Conservation (phyloP, 2,113 vertebrate species). For the Elephas maximus region DNA sequence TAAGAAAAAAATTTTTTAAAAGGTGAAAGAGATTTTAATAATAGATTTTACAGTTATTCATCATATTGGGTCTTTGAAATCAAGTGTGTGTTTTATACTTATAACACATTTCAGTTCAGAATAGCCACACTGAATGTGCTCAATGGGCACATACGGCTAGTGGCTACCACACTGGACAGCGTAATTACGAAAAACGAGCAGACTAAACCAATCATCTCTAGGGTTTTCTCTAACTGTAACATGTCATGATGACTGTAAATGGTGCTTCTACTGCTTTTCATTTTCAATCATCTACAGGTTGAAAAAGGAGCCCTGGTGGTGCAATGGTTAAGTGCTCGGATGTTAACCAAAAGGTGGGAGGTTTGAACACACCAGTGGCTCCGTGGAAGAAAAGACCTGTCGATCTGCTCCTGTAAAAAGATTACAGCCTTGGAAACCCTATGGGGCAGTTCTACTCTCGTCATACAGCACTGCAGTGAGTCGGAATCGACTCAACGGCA, state of each 20-base stretch:
- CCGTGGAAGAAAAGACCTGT: background rate
- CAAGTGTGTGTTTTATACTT: background rate
- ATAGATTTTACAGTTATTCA: slow-evolving; percentile 44
- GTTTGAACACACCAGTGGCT: background rate
- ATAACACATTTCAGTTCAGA: background rate
- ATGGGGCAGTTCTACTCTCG: background rate
- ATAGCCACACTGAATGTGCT: background rate
- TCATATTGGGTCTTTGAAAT: background rate
- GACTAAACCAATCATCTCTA: background rate
- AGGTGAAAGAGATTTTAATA: slow-evolving; percentile 43
- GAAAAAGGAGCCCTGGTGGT: background rate
- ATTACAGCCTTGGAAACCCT: background rate
- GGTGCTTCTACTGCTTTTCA: background rate
- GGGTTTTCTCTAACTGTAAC: background rate
- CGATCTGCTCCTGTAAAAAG: background rate
- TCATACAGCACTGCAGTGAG: background rate
- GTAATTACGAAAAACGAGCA: background rate
- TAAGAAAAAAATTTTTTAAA: slow-evolving; percentile 11
- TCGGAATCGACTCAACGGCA: background rate
- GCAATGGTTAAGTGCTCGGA: background rate
- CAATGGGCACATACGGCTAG: background rate
- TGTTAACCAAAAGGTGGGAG: background rate
- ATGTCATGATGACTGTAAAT: background rate
- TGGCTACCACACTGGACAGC: background rate
- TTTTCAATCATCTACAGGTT: background rate